A percentile compares a stretch with the other conserved stretches of the same genome.
Conservation (phyloP, 2,888 invertebrate species). For the Hydrotaea cyrtoneurina region DNA sequence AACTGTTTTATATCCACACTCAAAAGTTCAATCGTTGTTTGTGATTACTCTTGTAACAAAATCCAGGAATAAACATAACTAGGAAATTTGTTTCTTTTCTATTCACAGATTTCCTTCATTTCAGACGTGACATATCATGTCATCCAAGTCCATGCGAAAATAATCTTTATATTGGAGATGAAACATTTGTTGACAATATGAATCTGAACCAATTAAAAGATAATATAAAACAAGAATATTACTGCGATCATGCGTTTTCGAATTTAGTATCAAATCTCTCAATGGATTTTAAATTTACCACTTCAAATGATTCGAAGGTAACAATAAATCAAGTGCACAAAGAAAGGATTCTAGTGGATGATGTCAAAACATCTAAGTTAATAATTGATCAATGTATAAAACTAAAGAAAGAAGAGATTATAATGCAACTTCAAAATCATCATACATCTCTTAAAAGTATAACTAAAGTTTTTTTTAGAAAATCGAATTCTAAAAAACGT, state of each 20-base stretch:
- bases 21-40: too few relatives aligned
- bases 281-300: not conserved
- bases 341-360: not conserved
- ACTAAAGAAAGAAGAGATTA: constrained; percentile 49
- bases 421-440: constrained; percentile 33
- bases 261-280: not conserved
- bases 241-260: not conserved
- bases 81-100: too few relatives aligned
- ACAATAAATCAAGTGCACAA: not conserved
- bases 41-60: too few relatives aligned
- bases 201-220: not conserved
- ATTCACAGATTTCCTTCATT: constrained; percentile 39
- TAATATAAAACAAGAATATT: constrained; percentile 16
- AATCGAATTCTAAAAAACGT: constrained; percentile 39
- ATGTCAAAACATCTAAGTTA: constrained; percentile 42
- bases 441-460: not conserved
- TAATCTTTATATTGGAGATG: too few relatives aligned
- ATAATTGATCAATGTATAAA: constrained; percentile 62
- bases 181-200: not conserved
- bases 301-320: not conserved
- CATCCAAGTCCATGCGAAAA: too few relatives aligned
- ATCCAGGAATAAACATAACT: too few relatives aligned
- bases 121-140: not conserved
- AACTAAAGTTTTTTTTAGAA: constrained; percentile 32
- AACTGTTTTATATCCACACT: too few relatives aligned